Evolutionary conservation across 2,797 vertebrate genomes (phyloP), one percentile per base, ranked within the genome.

Genomic region (Danio jaintianensis): DNA sequence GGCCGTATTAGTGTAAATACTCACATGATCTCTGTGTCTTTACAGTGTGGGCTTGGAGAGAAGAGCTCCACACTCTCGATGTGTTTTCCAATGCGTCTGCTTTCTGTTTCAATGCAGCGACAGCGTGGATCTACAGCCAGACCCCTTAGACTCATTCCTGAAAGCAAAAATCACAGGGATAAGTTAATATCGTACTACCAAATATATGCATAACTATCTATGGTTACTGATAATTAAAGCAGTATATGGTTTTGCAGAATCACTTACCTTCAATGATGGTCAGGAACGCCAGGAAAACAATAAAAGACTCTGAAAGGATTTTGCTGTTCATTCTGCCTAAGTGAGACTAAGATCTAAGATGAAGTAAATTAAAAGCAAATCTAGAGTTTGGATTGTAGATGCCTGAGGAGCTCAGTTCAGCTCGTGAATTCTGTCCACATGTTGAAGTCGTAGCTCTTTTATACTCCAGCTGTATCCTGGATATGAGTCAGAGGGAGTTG

Each of bases 21-120:
- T 87, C 38, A 89, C 86, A 89, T 82, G 63, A 88, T 83, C 76
- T 89, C 86, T 6, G 80, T 85, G 29, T 89, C 82, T 80, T 82
- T 87, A 71, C 88, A 89, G 78, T 89, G 86, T 10, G 86, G 42
- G 67, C 18, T 87, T 0, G 88, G 83, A 36, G 83, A 79, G 15
- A 85, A 82, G 5, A 89, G 56, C 62, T 87, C 81, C 43, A 89
- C 74, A 1, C 56, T 81, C 40, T 82, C n/a, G 9, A 89, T 87
- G 68, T 66, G 48, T 75, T 75, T 85, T n/a, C 70, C 85, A 40
- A 89, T 75, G 1, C 82, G 74, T 3, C 84, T 80, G 22, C 69
- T 83, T 61, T 88, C 87, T n/a, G 80, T 84, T 29, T 80, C 50
- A 59, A 87, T 87, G 76, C 88, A 89, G 55, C 55, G 88, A 48